These are phyloP conservation scores for Synergus gifuensis DNA, from an alignment of 2,888 invertebrate species.

Conservation along the genomic window DNA sequence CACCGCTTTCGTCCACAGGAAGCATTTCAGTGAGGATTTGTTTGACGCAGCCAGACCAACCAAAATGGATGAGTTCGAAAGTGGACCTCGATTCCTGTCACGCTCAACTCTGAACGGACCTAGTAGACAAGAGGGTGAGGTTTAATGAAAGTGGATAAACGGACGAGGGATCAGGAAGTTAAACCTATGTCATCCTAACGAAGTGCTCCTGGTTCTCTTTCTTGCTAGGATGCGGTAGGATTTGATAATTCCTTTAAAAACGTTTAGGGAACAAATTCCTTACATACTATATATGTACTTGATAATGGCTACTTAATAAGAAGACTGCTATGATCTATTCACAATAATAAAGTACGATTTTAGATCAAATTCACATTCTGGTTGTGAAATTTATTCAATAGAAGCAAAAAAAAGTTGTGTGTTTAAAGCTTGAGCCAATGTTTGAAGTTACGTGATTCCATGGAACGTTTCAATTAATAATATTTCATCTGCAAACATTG, in stretches of 20 bases:
- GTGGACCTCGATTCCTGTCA: background rate
- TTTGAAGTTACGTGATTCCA: too few relatives aligned
- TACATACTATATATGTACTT: too few relatives aligned
- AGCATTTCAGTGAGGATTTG: background rate
- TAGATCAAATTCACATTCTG: too few relatives aligned
- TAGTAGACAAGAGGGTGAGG: background rate
- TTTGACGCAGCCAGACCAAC: background rate
- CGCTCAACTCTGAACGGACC: slow-evolving; percentile 1
- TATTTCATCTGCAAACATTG: too few relatives aligned
- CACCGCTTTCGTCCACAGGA: background rate
- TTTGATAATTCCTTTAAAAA: background rate
- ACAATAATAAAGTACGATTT: too few relatives aligned
- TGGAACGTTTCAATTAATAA: too few relatives aligned
- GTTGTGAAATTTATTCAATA: too few relatives aligned
- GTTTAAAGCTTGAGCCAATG: too few relatives aligned
- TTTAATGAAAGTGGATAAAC: slow-evolving; percentile 7
- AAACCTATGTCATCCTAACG: slow-evolving; percentile 5
- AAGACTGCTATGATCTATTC: too few relatives aligned
- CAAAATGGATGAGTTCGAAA: background rate
- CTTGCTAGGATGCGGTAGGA: background rate
- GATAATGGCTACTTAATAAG: too few relatives aligned
- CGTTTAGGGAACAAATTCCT: background rate
- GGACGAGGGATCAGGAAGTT: background rate
- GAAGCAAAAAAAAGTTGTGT: too few relatives aligned
- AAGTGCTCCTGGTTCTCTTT: background rate